Evolutionary conservation across 2,888 invertebrate species (phyloP), one percentile per base, ranked within the genome.

Genomic region (Lithophane ornitopus): DNA sequence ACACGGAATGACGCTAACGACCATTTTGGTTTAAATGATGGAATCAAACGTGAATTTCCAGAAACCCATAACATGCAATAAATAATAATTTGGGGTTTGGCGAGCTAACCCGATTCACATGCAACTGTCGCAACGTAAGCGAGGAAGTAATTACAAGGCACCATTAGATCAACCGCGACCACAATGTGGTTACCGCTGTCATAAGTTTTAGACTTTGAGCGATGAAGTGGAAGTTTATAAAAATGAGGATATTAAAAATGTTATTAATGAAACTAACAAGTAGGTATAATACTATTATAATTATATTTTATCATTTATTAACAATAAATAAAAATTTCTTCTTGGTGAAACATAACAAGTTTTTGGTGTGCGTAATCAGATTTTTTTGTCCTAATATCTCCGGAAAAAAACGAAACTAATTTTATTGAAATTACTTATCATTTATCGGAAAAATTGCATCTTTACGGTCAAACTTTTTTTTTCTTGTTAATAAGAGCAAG

Each of bases 91-190:
- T 65, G 0, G 70, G 65, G 66, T 71, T 66, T 54, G 19, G 66
- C 46, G 22, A 70, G 63, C 44, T 74, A 78, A 76, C 79, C 62
- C 67, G 79, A 85, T 87, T 89, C 75, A 86, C 85, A 88, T 88
- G 84, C 88, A 82, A 80, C 80, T 88, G 89, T 88, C 89, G 90
- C 91, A 89, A 88, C 88, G 89, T 92, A 89, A 88, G 87, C 86
- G 91, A 89, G 94, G 93, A 94, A 94, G 93, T 91, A 91, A 94
- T 94, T 94, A 94, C 91, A 89, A 85, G 77, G 79, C 81, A 88
- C 90, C 91, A 93, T 93, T 94, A 92, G 89, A 91, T 91, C 88
- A 90, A 90, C 92, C 91, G 82, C 90, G 80, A 87, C 89, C 88
- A 85, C 88, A 86, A 80, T 87, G 89, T 76, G 89, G 90, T 89